Evolutionary conservation across 2,113 vertebrate species (phyloP).

Genomic region (Lampris incognitus): DNA sequence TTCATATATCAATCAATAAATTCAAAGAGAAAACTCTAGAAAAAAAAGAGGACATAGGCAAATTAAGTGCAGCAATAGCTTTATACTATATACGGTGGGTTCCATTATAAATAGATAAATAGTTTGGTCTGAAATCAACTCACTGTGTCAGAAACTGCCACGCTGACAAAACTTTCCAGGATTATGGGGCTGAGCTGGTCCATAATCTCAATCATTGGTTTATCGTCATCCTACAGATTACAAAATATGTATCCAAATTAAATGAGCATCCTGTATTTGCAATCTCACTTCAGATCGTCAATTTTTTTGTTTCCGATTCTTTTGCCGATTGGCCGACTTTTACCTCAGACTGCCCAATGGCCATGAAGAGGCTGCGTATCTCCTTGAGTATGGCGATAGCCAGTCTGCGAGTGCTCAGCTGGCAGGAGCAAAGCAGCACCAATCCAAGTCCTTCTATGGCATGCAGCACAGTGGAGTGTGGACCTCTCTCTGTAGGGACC

Average conservation of each 20-base stretch:
- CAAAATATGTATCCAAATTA: slow-evolving; percentile 20
- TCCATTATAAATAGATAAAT: no score
- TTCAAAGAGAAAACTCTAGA: neutral
- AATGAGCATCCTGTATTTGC: no score
- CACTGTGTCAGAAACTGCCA: slow-evolving; percentile 93
- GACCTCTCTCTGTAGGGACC: slow-evolving; percentile 83
- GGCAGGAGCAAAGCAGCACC: slow-evolving; percentile 95
- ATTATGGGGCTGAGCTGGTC: slow-evolving; percentile 95
- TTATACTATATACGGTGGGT: neutral
- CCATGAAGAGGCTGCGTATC: slow-evolving; percentile 89
- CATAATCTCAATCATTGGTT: slow-evolving; percentile 97
- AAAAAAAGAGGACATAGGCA: no score
- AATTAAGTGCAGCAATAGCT: neutral
- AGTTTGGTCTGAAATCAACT: slow-evolving; percentile 61
- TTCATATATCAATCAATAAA: neutral
- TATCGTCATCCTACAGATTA: slow-evolving; percentile 91
- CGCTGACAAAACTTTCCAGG: slow-evolving; percentile 93
- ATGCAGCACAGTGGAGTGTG: slow-evolving; percentile 89
- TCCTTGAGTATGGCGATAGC: slow-evolving; percentile 93
- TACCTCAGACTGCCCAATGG: slow-evolving; percentile 94
- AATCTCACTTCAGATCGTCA: neutral
- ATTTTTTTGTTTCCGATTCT: neutral
- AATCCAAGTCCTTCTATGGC: slow-evolving; percentile 93
- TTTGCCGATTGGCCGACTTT: slow-evolving; percentile 70
- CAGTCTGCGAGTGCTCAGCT: slow-evolving; percentile 91